Evolutionary conservation across 1,140 invertebrate genomes (phyloP).

Genomic region (Maconellicoccus hirsutus): DNA sequence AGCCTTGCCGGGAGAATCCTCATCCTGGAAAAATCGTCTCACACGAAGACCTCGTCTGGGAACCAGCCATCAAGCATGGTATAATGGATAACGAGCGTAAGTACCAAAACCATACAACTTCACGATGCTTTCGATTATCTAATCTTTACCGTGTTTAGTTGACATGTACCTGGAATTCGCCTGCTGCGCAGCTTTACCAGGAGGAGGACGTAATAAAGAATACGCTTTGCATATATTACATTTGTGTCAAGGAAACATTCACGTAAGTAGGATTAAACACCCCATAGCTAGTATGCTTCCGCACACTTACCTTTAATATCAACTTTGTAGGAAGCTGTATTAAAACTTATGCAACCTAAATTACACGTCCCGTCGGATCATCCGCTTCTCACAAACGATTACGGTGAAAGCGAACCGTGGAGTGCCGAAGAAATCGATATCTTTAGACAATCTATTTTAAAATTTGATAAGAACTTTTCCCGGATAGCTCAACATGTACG

Average conservation of each 20-base stretch:
- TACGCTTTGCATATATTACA: constrained; percentile 83
- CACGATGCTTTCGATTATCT: neutral
- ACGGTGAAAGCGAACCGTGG: constrained; percentile 68
- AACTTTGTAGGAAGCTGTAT: constrained; percentile 55
- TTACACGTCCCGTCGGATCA: constrained; percentile 61
- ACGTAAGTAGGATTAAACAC: constrained; percentile 42
- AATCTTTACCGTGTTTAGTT: too few species aligned
- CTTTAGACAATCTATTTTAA: constrained; percentile 77
- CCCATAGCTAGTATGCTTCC: too few species aligned
- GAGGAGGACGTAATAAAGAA: constrained; percentile 86
- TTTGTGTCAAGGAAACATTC: constrained; percentile 73
- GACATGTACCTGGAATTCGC: constrained; percentile 85
- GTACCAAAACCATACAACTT: neutral
- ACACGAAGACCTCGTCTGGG: constrained; percentile 70
- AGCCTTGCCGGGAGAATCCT: constrained; percentile 35
- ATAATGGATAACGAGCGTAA: constrained; percentile 63
- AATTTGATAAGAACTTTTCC: constrained; percentile 88
- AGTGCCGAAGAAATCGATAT: constrained; percentile 69
- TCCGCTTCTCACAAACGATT: constrained; percentile 56
- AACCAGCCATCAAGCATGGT: constrained; percentile 59
- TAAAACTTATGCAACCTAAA: constrained; percentile 65
- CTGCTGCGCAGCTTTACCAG: constrained; percentile 77
- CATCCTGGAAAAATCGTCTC: constrained; percentile 37
- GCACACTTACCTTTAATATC: neutral
- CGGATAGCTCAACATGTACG: constrained; percentile 73